phyloP scores from a whole-genome alignment of 2,888 invertebrate genomes.

The Acrobasis suavella region DNA sequence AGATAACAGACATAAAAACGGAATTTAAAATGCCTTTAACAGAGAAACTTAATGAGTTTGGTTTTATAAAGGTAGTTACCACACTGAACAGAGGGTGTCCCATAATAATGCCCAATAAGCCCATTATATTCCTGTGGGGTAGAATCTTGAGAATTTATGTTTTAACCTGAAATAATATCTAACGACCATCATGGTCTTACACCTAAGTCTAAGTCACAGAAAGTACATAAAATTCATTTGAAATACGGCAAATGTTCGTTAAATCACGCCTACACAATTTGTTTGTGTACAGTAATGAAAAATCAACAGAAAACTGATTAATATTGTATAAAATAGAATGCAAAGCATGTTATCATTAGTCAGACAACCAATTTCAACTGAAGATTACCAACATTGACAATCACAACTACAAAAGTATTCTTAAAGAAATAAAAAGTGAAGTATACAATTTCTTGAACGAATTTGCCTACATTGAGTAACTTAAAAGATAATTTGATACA shows the following conservation, averaged over 20 bases:
- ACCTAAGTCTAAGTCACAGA: constrained; percentile 37
- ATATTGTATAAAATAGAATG: constrained; percentile 5
- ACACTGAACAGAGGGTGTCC: constrained; percentile 55
- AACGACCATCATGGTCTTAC: constrained; percentile 50
- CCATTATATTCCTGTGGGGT: constrained; percentile 59
- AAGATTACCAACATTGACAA: constrained; percentile 28
- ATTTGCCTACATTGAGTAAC: constrained; percentile 49
- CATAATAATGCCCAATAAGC: constrained; percentile 69
- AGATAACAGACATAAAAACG: constrained; percentile 22
- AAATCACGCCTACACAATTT: constrained; percentile 7
- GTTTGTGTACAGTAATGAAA: constrained; percentile 11
- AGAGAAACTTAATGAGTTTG: constrained; percentile 41
- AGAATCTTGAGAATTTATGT: constrained; percentile 57
- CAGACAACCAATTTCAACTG: constrained; percentile 26
- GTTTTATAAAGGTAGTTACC: constrained; percentile 61
- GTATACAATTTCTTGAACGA: constrained; percentile 43
- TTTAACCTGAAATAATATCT: constrained; percentile 70
- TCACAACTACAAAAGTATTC: constrained; percentile 29
- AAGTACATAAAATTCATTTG: constrained; percentile 35
- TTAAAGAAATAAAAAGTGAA: constrained; percentile 32
- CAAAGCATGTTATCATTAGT: constrained; percentile 33
- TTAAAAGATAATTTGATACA: constrained; percentile 69
- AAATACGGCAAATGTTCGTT: constrained; percentile 1
- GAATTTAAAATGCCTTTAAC: constrained; percentile 28
- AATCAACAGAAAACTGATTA: constrained; percentile 5